Evolutionary conservation across 2,888 invertebrate species (phyloP).

Genomic region (Stramonita haemastoma): DNA sequence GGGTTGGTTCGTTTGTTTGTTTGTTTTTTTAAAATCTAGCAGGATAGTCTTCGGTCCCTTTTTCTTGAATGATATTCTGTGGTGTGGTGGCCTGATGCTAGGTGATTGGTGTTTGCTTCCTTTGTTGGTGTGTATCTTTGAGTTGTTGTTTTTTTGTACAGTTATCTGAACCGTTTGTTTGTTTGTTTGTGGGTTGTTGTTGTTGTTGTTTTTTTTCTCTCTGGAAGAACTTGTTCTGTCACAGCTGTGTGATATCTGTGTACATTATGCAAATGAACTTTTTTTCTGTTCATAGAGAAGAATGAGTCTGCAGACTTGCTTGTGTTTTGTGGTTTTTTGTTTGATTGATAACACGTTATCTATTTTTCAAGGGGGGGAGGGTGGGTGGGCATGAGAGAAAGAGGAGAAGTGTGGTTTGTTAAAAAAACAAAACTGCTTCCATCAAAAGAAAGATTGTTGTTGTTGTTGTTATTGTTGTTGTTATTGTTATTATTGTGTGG

Average conservation of each 20-base stretch:
- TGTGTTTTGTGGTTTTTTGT: background rate
- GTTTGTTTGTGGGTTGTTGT: background rate
- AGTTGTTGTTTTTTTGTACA: background rate
- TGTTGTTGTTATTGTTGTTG: too few relatives aligned
- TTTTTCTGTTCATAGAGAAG: background rate
- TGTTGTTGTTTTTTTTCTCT: too few relatives aligned
- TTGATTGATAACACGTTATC: background rate
- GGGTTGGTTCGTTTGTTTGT: too few relatives aligned
- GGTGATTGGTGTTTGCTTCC: background rate
- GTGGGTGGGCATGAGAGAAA: too few relatives aligned
- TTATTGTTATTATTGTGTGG: too few relatives aligned
- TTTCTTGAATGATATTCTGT: too few relatives aligned
- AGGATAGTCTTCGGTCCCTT: too few relatives aligned
- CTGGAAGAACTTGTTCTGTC: too few relatives aligned
- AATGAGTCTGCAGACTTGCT: background rate
- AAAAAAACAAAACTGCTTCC: too few relatives aligned
- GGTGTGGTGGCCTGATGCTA: background rate
- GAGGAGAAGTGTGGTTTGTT: too few relatives aligned
- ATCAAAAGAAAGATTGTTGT: too few relatives aligned
- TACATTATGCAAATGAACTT: constrained; percentile 3
- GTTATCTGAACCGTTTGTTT: background rate
- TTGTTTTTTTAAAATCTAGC: too few relatives aligned
- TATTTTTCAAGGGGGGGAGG: background rate
- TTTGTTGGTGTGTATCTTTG: background rate
- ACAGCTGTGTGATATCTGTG: background rate